Percentiles rank a stretch among this genome's conserved stretches.
Evolutionary conservation across 2,888 invertebrate genomes (phyloP).

Genomic region (Tipula unca): DNA sequence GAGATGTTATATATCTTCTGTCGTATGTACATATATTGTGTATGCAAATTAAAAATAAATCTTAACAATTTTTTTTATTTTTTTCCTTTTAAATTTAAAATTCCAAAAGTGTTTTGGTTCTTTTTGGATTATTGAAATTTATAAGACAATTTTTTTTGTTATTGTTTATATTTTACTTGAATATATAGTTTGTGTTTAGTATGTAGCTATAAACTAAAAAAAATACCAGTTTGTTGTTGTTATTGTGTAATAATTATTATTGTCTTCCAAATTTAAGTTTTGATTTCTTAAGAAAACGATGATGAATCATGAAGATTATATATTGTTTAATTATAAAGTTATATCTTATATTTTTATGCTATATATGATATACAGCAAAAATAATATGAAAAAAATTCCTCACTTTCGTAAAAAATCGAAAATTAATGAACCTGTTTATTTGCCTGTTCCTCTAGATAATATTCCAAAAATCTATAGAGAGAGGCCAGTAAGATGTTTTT

Average conservation of each 20-base stretch:
- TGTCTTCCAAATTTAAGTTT: neutral
- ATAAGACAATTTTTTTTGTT: neutral
- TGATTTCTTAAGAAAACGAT: neutral
- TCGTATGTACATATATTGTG: neutral
- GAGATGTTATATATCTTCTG: neutral
- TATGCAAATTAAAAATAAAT: constrained; percentile 8
- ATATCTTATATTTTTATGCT: neutral
- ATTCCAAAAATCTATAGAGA: no score
- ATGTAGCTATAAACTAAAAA: neutral
- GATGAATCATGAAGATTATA: neutral
- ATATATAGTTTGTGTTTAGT: neutral
- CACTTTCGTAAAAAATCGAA: neutral
- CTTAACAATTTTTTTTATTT: neutral
- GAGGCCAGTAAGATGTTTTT: no score
- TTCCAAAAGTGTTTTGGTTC: neutral
- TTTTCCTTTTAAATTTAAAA: neutral
- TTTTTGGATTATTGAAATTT: neutral
- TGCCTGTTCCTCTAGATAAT: no score
- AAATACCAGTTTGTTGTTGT: neutral
- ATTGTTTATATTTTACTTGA: neutral
- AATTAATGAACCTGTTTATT: no score
- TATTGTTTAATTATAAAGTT: no score
- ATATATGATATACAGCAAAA: neutral
- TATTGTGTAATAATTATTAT: neutral
- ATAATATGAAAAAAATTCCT: neutral